A percentile compares a stretch with the other conserved stretches of the same genome.
These are phyloP conservation scores for Propsilocerus akamusi DNA, from an alignment of 1,140 invertebrate species.

Conservation along the genomic window DNA sequence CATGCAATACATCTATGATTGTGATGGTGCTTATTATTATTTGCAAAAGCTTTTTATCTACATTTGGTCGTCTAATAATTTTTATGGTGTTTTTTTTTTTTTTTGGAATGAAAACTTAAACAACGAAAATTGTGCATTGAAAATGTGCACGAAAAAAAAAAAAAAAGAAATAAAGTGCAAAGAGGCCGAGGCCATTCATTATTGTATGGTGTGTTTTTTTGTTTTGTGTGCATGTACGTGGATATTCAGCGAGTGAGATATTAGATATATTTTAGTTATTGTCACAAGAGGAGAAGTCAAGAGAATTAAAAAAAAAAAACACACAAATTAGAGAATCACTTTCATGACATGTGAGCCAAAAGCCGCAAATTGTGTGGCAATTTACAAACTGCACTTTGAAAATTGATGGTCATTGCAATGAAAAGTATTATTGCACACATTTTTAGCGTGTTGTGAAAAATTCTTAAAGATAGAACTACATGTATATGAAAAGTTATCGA, in stretches of 20 bases:
- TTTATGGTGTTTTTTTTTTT: conserved; percentile 1
- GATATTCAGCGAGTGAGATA: conserved; percentile 2
- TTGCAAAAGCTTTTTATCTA: not conserved
- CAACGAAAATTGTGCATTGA: conserved; percentile 1
- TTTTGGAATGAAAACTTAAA: not conserved
- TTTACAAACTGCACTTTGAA: not conserved
- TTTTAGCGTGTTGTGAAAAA: no score
- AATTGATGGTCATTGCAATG: conserved; percentile 2
- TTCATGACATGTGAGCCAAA: not conserved
- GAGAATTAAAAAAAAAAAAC: not conserved
- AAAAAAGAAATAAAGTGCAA: conserved; percentile 1
- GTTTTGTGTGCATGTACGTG: not conserved
- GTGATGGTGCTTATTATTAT: no score
- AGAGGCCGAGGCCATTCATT: not conserved
- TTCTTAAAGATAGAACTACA: no score
- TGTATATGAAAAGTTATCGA: no score
- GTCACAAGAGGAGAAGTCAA: not conserved
- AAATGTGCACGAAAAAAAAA: conserved; percentile 1
- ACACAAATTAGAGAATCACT: conserved; percentile 3
- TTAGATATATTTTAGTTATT: not conserved
- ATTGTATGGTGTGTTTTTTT: not conserved
- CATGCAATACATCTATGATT: no score
- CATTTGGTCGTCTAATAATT: not conserved
- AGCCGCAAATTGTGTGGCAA: not conserved
- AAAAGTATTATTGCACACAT: no score